These are phyloP conservation scores for Grapholita molesta DNA, from an alignment of 1,140 invertebrate genomes.

Conservation along the genomic window DNA sequence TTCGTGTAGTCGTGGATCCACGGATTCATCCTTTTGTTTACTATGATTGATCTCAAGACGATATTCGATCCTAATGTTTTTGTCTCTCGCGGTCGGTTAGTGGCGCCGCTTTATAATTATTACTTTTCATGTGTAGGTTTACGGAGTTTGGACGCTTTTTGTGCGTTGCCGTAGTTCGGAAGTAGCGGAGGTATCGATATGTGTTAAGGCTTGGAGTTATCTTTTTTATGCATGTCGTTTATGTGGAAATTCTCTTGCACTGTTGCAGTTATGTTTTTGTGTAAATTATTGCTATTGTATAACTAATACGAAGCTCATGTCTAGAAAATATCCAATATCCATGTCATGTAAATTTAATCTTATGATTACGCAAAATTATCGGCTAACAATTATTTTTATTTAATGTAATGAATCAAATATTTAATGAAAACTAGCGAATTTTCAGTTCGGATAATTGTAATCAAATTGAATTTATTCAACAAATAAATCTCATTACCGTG, in stretches of 20 bases:
- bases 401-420: conserved; percentile 17
- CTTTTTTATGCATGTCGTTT: conserved; percentile 66
- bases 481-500: conserved; percentile 37
- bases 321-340: conserved; percentile 37
- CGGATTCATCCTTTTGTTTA: conserved; percentile 54
- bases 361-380: conserved; percentile 34
- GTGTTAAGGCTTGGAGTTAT: conserved; percentile 46
- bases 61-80: conserved; percentile 71
- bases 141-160: conserved; percentile 63
- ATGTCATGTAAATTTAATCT: conserved; percentile 36
- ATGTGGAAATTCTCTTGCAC: conserved; percentile 59
- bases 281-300: conserved; percentile 71
- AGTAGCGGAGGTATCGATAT: conserved; percentile 32
- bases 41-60: conserved; percentile 74
- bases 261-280: conserved; percentile 62
- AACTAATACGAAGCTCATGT: conserved; percentile 54
- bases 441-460: background rate
- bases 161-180: conserved; percentile 67
- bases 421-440: conserved; percentile 8
- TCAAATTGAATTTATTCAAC: conserved; percentile 27
- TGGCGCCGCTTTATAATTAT: conserved; percentile 53
- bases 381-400: conserved; percentile 31
- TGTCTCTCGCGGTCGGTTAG: conserved; percentile 56
- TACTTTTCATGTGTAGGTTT: conserved; percentile 58
- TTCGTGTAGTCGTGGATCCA: conserved; percentile 45